Evolutionary conservation across 2,797 vertebrate species (phyloP).

Genomic region (Triplophysa yarkandensis): DNA sequence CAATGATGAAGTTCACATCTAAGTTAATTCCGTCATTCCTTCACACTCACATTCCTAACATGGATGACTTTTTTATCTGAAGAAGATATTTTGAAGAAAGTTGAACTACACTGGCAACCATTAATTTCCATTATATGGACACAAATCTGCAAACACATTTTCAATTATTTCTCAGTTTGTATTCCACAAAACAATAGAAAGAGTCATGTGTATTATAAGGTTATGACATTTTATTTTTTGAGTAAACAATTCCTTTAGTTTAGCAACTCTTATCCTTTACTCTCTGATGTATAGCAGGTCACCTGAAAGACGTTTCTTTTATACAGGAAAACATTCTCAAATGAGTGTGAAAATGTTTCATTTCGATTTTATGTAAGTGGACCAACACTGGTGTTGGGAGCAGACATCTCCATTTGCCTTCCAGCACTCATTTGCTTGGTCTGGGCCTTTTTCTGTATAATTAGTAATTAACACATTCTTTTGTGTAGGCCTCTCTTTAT

Average conservation of each 20-base stretch:
- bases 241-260: too few relatives aligned
- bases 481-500: constrained; percentile 74
- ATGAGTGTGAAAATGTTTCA: constrained; percentile 58
- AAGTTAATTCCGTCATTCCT: too few relatives aligned
- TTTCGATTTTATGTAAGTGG: constrained; percentile 58
- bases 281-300: constrained; percentile 16
- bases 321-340: constrained; percentile 31
- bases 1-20: constrained; percentile 57
- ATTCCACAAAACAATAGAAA: too few relatives aligned
- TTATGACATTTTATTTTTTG: too few relatives aligned
- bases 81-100: too few relatives aligned
- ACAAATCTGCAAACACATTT: not conserved
- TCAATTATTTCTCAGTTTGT: not conserved
- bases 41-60: too few relatives aligned
- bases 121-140: too few relatives aligned
- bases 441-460: constrained; percentile 69
- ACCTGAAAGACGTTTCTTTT: constrained; percentile 4
- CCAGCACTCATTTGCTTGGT: constrained; percentile 57
- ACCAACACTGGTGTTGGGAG: constrained; percentile 55
- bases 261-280: too few relatives aligned
- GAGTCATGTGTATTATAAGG: too few relatives aligned
- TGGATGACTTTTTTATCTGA: too few relatives aligned
- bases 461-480: constrained; percentile 80
- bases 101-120: too few relatives aligned
- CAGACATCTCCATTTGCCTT: constrained; percentile 57